A percentile compares a stretch with the other conserved stretches of the same genome.
Conservation (phyloP, 2,113 vertebrate genomes). For the Tamias sibiricus region DNA sequence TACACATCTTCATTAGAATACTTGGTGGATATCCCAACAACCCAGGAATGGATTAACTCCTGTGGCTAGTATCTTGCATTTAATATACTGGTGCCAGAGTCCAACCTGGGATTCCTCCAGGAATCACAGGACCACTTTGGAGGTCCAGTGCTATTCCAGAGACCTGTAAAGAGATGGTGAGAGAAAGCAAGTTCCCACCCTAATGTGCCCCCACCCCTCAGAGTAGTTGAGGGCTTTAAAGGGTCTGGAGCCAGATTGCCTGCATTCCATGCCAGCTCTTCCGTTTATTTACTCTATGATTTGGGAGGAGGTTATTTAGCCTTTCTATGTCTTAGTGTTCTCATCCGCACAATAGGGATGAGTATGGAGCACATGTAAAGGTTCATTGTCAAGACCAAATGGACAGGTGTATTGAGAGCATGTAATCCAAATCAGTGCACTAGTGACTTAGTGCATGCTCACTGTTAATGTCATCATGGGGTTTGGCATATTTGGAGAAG, state of each 20-base stretch:
- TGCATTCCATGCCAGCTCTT: background rate
- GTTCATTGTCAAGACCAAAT: background rate
- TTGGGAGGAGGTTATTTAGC: background rate
- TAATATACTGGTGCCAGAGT: background rate
- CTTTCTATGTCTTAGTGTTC: background rate
- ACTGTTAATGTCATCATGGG: background rate
- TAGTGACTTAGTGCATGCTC: background rate
- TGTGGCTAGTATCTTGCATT: background rate
- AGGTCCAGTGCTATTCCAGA: background rate
- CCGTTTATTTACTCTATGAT: background rate
- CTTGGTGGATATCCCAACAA: background rate
- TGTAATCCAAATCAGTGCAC: background rate
- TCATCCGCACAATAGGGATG: background rate
- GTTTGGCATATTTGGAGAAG: background rate
- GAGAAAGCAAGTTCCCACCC: background rate
- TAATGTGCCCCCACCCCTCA: background rate
- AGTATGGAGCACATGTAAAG: background rate
- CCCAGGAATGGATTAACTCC: background rate
- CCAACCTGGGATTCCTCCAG: background rate
- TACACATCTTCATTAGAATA: background rate
- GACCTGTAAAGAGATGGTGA: background rate
- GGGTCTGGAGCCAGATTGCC: background rate
- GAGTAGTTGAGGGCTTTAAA: background rate
- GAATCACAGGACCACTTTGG: background rate
- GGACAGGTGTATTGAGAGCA: background rate